Conservation (phyloP, 2,797 vertebrate species). For the Furcifer pardalis region DNA sequence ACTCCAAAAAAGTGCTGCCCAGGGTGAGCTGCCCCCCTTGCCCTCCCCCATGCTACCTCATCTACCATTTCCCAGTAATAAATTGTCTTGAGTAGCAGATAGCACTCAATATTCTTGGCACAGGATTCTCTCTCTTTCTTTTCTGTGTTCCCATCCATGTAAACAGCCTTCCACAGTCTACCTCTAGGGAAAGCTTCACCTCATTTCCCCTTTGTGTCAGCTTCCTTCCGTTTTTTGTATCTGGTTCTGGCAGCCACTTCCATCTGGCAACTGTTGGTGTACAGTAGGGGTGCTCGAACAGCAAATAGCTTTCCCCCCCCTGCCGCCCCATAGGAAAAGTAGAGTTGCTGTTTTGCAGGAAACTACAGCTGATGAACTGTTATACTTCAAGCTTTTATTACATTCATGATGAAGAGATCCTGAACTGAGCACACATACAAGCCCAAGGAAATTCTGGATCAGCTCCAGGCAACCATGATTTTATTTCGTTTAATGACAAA, state of each 20-base stretch:
- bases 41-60: no score
- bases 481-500: background rate
- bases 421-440: background rate
- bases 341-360: slow-evolving; percentile 6
- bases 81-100: background rate
- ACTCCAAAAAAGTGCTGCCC: no score
- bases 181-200: slow-evolving; percentile 7
- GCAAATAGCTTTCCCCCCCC: slow-evolving; percentile 16
- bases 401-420: background rate
- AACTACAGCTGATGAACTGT: background rate
- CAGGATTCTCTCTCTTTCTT: background rate
- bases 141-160: background rate
- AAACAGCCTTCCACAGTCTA: background rate
- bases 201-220: slow-evolving; percentile 4
- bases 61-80: background rate
- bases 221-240: slow-evolving; percentile 30
- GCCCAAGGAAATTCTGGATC: background rate
- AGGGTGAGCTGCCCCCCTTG: no score
- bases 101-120: background rate
- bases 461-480: background rate
- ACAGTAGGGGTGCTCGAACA: background rate
- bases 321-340: background rate
- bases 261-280: background rate
- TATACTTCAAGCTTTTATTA: background rate
- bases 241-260: slow-evolving; percentile 28